phyloP scores from a whole-genome alignment of 2,888 invertebrate genomes.

The Caenorhabditis imperialis region DNA sequence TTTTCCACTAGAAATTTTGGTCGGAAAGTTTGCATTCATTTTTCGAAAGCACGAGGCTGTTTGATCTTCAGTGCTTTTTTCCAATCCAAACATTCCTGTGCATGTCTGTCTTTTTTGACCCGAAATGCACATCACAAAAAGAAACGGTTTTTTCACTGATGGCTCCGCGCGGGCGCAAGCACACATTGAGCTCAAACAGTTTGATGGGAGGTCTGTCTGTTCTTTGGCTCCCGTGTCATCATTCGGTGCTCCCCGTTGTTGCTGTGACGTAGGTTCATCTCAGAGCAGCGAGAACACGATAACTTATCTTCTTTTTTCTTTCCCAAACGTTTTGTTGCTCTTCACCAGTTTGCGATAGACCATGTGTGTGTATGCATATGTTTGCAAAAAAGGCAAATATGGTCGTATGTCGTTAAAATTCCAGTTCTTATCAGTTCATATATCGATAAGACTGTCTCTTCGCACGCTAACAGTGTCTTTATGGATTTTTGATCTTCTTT shows the following conservation, averaged over 20 bases:
- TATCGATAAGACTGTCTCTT: background rate
- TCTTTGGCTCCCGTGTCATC: constrained; percentile 1
- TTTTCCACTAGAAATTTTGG: background rate
- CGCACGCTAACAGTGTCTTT: constrained; percentile 3
- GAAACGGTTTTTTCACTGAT: background rate
- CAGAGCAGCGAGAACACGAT: background rate
- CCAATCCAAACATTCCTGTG: background rate
- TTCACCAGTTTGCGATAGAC: background rate
- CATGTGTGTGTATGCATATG: constrained; percentile 10
- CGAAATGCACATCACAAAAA: background rate
- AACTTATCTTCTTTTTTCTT: background rate
- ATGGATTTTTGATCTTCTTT: constrained; percentile 21
- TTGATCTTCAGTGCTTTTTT: background rate
- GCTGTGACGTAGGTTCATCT: background rate
- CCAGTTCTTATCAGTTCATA: constrained; percentile 34
- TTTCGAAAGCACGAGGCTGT: too few relatives aligned
- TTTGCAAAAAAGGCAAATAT: constrained; percentile 28
- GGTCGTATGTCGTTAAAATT: constrained; percentile 29
- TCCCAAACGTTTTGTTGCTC: background rate
- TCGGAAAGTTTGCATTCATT: background rate
- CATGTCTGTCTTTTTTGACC: constrained; percentile 3
- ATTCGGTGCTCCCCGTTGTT: background rate
- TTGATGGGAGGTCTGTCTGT: constrained; percentile 13
- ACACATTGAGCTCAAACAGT: constrained; percentile 17
- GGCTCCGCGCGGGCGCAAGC: too few relatives aligned